These are phyloP conservation scores for Prenolepis imparis DNA, from an alignment of 2,888 invertebrate species.

Conservation along the genomic window DNA sequence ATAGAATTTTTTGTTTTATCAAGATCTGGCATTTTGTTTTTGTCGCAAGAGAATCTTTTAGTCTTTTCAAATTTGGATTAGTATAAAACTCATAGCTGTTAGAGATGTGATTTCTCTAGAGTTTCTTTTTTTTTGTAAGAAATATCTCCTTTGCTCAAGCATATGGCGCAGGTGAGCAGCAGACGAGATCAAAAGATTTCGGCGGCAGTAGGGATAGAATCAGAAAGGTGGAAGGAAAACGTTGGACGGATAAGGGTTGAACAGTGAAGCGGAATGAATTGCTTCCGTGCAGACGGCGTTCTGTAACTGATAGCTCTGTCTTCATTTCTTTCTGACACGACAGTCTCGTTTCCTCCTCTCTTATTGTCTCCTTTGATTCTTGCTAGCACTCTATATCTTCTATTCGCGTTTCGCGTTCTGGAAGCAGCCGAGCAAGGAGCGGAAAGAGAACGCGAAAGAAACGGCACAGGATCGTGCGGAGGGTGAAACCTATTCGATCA, in stretches of 20 bases:
- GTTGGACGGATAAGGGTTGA: conserved; percentile 71
- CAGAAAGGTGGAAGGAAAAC: conserved; percentile 70
- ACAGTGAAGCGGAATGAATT: conserved; percentile 81
- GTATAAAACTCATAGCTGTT: neutral
- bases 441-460: conserved; percentile 35
- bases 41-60: neutral
- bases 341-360: conserved; percentile 75
- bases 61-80: conserved; percentile 2
- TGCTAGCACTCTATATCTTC: conserved; percentile 70
- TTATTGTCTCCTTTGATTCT: conserved; percentile 79
- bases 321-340: conserved; percentile 81
- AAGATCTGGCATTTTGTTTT: neutral
- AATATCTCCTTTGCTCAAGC: conserved; percentile 24
- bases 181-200: conserved; percentile 69
- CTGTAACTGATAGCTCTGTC: conserved; percentile 82
- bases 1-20: neutral
- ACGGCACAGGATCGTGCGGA: conserved; percentile 37
- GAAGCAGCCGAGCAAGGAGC: conserved; percentile 25
- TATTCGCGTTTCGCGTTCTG: conserved; percentile 67
- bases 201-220: conserved; percentile 62
- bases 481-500: conserved; percentile 41
- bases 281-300: conserved; percentile 81
- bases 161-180: conserved; percentile 51
- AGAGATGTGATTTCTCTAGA: neutral
- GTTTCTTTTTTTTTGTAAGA: neutral